phyloP scores from a whole-genome alignment of 2,888 invertebrate genomes.

The Netelia virgata region DNA sequence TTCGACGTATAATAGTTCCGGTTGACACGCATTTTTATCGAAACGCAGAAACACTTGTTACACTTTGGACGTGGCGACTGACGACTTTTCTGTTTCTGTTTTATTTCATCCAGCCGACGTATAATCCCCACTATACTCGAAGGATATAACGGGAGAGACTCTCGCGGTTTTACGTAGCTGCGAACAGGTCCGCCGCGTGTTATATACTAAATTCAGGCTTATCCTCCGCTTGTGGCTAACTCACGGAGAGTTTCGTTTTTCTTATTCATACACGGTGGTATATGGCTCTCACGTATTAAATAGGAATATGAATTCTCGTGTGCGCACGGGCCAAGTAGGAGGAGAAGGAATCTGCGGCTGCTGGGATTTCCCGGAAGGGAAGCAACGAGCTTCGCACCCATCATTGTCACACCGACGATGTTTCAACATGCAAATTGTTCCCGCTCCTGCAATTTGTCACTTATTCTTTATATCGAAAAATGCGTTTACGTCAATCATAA shows the following conservation, averaged over 20 bases:
- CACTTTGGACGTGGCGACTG: neutral
- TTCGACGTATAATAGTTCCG: neutral
- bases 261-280: neutral
- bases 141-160: neutral
- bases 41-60: neutral
- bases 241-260: neutral
- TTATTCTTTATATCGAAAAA: no score
- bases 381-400: neutral
- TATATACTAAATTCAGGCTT: neutral
- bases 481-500: no score
- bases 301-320: neutral
- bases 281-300: neutral
- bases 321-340: neutral
- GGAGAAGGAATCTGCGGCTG: neutral
- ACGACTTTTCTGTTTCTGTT: neutral
- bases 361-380: neutral
- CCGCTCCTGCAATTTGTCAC: no score
- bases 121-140: neutral
- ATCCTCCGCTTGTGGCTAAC: neutral
- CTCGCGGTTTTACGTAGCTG: neutral
- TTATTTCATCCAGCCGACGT: neutral
- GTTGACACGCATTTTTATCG: neutral
- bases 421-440: no score
- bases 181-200: neutral
- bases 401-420: no score